A percentile compares a stretch with the other conserved stretches of the same genome.
phyloP scores from a whole-genome alignment of 2,797 vertebrate genomes.

The Chaetophractus vellerosus region DNA sequence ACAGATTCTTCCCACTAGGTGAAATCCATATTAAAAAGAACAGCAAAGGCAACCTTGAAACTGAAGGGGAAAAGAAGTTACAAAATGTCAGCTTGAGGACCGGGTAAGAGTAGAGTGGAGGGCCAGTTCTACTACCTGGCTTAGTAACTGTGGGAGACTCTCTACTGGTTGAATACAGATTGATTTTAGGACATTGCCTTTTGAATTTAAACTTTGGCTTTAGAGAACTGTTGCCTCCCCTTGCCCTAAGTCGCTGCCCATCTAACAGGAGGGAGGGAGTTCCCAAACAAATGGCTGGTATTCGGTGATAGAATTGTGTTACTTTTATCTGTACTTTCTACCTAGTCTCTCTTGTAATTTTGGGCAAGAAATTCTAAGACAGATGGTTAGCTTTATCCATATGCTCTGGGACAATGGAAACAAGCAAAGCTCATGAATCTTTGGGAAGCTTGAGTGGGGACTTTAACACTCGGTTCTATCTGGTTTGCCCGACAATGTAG shows the following conservation, averaged over 20 bases:
- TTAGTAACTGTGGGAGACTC: not conserved
- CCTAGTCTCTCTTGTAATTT: not conserved
- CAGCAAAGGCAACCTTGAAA: not conserved
- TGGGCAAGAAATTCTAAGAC: not conserved
- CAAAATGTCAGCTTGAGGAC: not conserved
- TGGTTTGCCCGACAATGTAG: no score
- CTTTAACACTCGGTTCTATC: not conserved
- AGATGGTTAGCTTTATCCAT: not conserved
- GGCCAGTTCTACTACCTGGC: no score
- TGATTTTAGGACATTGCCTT: not conserved
- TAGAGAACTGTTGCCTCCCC: not conserved
- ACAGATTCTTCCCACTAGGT: not conserved
- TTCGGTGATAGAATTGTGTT: not conserved
- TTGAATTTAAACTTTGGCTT: not conserved
- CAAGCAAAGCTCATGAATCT: not conserved
- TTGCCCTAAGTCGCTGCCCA: not conserved
- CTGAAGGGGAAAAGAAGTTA: not conserved
- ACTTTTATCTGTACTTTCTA: not conserved
- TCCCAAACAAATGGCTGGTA: not conserved
- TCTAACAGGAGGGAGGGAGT: not conserved
- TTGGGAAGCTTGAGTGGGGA: rapidly evolving
- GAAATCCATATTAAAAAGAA: not conserved
- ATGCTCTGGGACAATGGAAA: not conserved
- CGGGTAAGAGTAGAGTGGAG: not conserved
- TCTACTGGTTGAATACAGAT: not conserved